A percentile compares a stretch with the other conserved stretches of the same genome.
phyloP scores from a whole-genome alignment of 2,888 invertebrate genomes.

The Oscheius sp. region DNA sequence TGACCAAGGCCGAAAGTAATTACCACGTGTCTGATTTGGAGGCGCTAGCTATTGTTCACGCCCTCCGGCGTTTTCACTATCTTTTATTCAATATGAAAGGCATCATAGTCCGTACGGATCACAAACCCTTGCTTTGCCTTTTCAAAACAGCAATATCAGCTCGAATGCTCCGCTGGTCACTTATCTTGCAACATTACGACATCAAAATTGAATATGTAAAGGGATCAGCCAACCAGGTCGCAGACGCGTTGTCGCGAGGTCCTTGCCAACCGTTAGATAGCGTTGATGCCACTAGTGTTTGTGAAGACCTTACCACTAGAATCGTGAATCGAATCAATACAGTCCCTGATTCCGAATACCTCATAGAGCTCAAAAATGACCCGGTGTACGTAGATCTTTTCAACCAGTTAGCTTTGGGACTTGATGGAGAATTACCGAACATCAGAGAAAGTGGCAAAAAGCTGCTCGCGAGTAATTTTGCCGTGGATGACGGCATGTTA shows the following conservation, averaged over 20 bases:
- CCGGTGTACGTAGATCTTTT: neutral
- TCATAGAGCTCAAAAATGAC: conserved; percentile 23
- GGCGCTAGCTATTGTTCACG: conserved; percentile 44
- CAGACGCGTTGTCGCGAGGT: conserved; percentile 40
- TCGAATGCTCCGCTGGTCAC: conserved; percentile 35
- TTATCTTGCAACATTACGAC: conserved; percentile 19
- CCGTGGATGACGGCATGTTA: neutral
- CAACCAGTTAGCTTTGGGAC: too few species aligned
- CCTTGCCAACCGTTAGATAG: neutral
- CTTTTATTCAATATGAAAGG: conserved; percentile 38
- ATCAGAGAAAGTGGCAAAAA: neutral
- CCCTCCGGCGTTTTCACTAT: conserved; percentile 37
- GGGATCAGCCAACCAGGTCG: neutral
- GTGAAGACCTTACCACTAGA: neutral
- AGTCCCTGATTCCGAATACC: conserved; percentile 12
- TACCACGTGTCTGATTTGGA: conserved; percentile 50
- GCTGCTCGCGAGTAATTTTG: neutral
- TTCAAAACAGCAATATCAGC: conserved; percentile 16
- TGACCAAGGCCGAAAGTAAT: conserved; percentile 42
- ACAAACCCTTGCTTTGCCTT: conserved; percentile 38
- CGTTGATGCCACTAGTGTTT: neutral
- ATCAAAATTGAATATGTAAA: conserved; percentile 28
- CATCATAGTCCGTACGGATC: conserved; percentile 43
- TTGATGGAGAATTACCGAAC: neutral
- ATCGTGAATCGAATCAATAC: neutral